Base-by-base conservation (phyloP, 2,888 invertebrate genomes). In the Zaprionus bogoriensis region DNA sequence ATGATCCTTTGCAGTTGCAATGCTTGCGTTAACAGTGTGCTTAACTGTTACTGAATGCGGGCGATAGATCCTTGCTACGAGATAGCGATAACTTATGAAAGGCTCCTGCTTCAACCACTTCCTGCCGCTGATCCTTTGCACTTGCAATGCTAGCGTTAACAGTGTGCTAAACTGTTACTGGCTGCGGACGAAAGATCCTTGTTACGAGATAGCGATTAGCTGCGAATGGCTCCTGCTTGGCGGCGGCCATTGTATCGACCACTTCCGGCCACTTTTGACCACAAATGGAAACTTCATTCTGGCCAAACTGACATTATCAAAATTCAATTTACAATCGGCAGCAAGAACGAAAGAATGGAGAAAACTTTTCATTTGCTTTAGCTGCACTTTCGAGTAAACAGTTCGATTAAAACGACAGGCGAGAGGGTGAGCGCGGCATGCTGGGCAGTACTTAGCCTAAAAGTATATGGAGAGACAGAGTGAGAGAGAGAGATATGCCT, bases 301-400 rank as follows among this genome's bases (percentile, higher is more conserved):
- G 60, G 62, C 50, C 71, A 74, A n/a, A 84, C 77, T 82, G 86
- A 82, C 81, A 85, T 85, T 85, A 82, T 82, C 81, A 77, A 71
- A 85, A 82, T 85, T 82, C 86, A 82, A 82, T 82, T 82, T 82
- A 77, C 73, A 83, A 85, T 85, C 85, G 12, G 19, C 27, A 50
- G 25, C 30, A 23, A 4, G 44, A n/a, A 30, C 19, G 19, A 4
- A 39, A 12, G 36, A 28, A 5, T 7, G 20, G 10, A 41, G 48
- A n/a, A 80, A 80, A 80, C 59, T 84, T 80, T 80, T 76, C 82
- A 80, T 80, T 80, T 80, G 80, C 85, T 62, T 78, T 67, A 74
- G 80, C 76, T 84, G 80, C 79, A 80, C 78, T 80, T 80, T 84
- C 81, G 76, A 76, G 80, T 81, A 80, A 80, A 80, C 80, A 80